Conservation (phyloP, 2,888 invertebrate species). For the Axea sp. region DNA sequence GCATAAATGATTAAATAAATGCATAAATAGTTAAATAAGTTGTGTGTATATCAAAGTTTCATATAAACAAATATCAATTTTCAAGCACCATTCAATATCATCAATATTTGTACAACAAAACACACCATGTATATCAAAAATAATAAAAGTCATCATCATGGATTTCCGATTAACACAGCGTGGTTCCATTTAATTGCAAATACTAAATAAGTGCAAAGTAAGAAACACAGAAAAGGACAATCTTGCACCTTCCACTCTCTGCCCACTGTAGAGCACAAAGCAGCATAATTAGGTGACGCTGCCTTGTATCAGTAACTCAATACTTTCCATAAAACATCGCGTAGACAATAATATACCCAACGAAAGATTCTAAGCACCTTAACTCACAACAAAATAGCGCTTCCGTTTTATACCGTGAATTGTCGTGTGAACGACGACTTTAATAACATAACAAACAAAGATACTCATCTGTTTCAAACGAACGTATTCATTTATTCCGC, state of each 20-base stretch:
- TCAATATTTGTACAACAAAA: no score
- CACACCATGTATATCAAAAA: no score
- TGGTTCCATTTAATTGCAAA: no score
- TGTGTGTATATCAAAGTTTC: no score
- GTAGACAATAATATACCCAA: slow-evolving; percentile 56
- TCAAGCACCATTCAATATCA: no score
- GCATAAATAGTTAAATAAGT: no score
- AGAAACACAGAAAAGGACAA: no score
- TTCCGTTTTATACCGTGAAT: slow-evolving; percentile 62
- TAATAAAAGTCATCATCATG: no score
- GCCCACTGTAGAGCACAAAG: slow-evolving; percentile 29
- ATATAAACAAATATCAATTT: no score
- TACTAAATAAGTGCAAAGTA: no score
- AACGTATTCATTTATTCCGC: slow-evolving; percentile 13
- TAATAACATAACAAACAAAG: slow-evolving; percentile 74
- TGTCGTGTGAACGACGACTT: slow-evolving; percentile 62
- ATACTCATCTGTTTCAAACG: slow-evolving; percentile 37
- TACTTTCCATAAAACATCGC: slow-evolving; percentile 36
- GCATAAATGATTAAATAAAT: no score
- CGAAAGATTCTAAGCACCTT: slow-evolving; percentile 65
- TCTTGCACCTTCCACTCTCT: slow-evolving; percentile 2
- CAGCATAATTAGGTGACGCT: slow-evolving; percentile 34
- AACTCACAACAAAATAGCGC: slow-evolving; percentile 63
- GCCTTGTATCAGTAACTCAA: slow-evolving; percentile 39
- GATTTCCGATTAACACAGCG: no score